Conservation (phyloP, 1,140 invertebrate species). For the Conus betulinus region DNA sequence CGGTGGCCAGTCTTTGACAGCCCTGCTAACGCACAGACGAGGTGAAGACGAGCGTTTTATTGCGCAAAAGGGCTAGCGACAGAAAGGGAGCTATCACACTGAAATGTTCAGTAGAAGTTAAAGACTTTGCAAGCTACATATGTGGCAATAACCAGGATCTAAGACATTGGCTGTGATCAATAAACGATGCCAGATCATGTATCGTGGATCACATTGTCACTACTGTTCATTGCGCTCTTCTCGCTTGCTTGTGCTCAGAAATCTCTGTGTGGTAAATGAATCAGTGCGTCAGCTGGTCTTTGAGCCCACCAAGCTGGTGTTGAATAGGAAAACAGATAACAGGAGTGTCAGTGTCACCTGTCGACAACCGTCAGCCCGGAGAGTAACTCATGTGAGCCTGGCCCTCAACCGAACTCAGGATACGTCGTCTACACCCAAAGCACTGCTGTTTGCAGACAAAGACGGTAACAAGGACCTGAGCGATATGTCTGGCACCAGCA, state of each 20-base stretch:
- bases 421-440: not conserved
- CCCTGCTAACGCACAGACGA: no score
- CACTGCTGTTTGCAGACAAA: not conserved
- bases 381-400: not conserved
- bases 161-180: not conserved
- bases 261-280: not conserved
- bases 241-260: not conserved
- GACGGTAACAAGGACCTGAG: not conserved
- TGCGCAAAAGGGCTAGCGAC: no score
- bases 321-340: not conserved
- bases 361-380: not conserved
- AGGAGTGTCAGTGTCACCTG: not conserved
- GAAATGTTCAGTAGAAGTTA: not conserved
- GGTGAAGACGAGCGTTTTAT: no score
- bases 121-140: not conserved
- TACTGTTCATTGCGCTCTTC: not conserved
- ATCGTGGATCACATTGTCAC: not conserved
- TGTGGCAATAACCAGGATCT: not conserved
- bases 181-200: constrained; percentile 1
- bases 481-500: not conserved
- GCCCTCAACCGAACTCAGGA: not conserved
- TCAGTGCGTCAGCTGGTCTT: not conserved
- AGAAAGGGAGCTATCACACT: no score
- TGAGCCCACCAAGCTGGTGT: not conserved
- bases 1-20: no score